Evolutionary conservation across 2,888 invertebrate genomes (phyloP), one percentile per base, ranked within the genome.

Genomic region (Halictus quadricinctus): DNA sequence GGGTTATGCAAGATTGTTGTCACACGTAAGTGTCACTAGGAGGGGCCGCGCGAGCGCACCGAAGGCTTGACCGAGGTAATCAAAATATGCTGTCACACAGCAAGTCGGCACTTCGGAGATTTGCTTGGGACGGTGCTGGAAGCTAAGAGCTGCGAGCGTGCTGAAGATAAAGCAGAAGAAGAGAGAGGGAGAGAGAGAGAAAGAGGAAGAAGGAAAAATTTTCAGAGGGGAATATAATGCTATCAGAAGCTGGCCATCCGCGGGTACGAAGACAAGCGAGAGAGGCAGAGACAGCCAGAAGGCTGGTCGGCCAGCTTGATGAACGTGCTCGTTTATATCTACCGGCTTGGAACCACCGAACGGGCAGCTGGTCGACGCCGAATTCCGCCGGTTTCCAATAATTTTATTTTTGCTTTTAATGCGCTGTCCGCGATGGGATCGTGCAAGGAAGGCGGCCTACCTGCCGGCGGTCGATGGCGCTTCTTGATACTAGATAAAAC

Each of bases 321-420:
- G 89, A 89, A 89, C 89, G 88, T 79, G 89, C 83, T 87, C 79
- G 89, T 87, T 89, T 89, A 87, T 86, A 90, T 89, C 89, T 88
- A 83, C 84, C 87, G 87, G 86, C 80, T 36, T 88, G 90, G 85
- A 87, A 88, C 87, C 89, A 89, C 83, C 88, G 89, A 89, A 88
- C 86, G 87, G 82, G 87, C 87, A 80, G 91, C 87, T 86, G 89
- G 88, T 84, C 87, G 85, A 90, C 90, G 90, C 89, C 92, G 91
- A 93, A 93, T 93, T 93, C 91, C 89, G 86, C 87, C 88, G 87
- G 87, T 90, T 93, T 92, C 89, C 91, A 92, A 92, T 93, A 91
- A 93, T 93, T 93, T 93, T 93, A 91, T 93, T 92, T 92, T 93
- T 90, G 89, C 92, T 91, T 92, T 93, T 92, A 92, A 93, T 92